Evolutionary conservation across 1,140 invertebrate genomes (phyloP), one percentile per base, ranked within the genome.

Genomic region (Leptinotarsa lineolata): DNA sequence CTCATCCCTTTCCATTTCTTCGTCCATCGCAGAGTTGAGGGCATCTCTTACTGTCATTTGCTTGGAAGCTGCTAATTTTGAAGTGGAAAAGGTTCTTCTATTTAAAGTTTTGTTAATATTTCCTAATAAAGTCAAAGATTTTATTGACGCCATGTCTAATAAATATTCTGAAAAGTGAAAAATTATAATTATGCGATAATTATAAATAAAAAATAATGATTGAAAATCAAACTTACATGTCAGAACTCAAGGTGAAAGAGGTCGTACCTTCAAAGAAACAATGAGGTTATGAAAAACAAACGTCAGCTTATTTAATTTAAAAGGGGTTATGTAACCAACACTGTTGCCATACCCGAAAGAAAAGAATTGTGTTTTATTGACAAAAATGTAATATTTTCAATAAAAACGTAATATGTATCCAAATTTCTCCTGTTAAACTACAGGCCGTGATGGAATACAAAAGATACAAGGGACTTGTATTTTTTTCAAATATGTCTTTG

Each of bases 11-110:
- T 93, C 92, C 89, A 99, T 93, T 88, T 99, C 98, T 85, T 99
- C 98, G 84, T 99, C 97, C 81, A 99, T 88, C 0, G 98, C 98
- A 45, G 92, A 88, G 86, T 99, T 99, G 12, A 99, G 85, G 16
- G 98, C 98, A 93, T 99, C 98, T 83, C 98, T 88, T 1, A 99
- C 96, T 4, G 94, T 97, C 88, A 99, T 89, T 86, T 94, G 87
- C 80, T 92, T 91, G 60, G 89, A 88, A 5, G 87, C 85, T 45
- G 85, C 78, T 76, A 85, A 85, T 83, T 85, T 87, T 48, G 87
- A 86, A 4, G 89, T 90, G 60, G 89, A 89, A 76, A 91, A 89
- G 13, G 86, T 83, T 78, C 84, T 78, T 68, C 72, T 77, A 20
- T 48, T 61, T 11, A 78, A 44, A 21, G 73, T 59, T 64, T 73